Evolutionary conservation across 1,140 invertebrate species (phyloP), one percentile per base, ranked within the genome.

Genomic region (Tachypleus tridentatus): DNA sequence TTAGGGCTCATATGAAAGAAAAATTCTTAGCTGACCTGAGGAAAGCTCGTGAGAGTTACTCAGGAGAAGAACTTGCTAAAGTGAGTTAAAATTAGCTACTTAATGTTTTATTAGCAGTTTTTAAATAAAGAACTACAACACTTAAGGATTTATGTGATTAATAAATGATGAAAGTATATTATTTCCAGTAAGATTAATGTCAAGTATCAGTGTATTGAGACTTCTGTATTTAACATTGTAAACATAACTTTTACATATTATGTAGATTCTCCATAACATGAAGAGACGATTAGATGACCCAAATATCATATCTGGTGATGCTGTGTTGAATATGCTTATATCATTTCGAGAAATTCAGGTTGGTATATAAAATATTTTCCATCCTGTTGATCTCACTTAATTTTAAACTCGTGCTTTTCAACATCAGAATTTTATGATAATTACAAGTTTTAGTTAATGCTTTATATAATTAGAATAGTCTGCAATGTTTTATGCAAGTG

Each of bases 21-120:
- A 98, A 98, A 78, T 99, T 99, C 80, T 77, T 99, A 57, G 81
- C 86, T 48, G 97, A 99, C 80, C 80, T 99, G 51, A 83, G 96
- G 6, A 96, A 97, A 80, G 87, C 91, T 4, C 84, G 93, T 62
- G 95, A 98, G 74, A 86, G 83, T 5, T 87, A 87, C 76, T 87
- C 85, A 57, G 91, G 91, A 4, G 85, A 87, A 62, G 93, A 98
- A 73, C 79, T 97, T n/a, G 82, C 85, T 11, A 86, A 86, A 73
- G 86, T 86, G 64, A 64, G 8, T 9, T 9, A 60, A 60, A 9
- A 9, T 60, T 9, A 60, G 58, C 29, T 47, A 9, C 8, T 47
- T 60, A 1, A 29, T 29, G 29, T 29, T 29, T 29, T 29, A 29
- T 29, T 29, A 29, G 29, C 29, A 29, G 29, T 29, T 29, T 29